A percentile compares a stretch with the other conserved stretches of the same genome.
Conservation (phyloP, 2,888 invertebrate genomes). For the Heliconius hortense region DNA sequence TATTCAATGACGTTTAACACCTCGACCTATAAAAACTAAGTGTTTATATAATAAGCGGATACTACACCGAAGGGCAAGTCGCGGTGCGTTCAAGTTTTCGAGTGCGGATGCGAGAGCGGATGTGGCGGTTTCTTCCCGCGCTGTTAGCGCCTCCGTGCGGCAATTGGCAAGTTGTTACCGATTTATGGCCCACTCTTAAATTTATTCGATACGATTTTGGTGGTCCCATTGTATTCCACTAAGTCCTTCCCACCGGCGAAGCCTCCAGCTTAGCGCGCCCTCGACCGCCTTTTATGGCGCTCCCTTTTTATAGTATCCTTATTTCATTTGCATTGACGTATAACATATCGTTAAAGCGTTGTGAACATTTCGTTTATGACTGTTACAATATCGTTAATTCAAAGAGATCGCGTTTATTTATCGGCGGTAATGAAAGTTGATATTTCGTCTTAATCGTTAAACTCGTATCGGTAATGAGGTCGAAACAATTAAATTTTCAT, state of each 20-base stretch:
- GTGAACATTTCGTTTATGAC: slow-evolving; percentile 45
- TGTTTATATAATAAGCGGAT: slow-evolving; percentile 44
- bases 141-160: slow-evolving; percentile 79
- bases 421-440: slow-evolving; percentile 43
- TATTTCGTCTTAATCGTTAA: slow-evolving; percentile 41
- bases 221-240: slow-evolving; percentile 77
- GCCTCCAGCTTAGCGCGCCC: slow-evolving; percentile 59
- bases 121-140: slow-evolving; percentile 65
- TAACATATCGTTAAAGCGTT: slow-evolving; percentile 60
- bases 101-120: slow-evolving; percentile 79
- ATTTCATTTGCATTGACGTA: slow-evolving; percentile 67
- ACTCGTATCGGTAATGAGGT: slow-evolving; percentile 31
- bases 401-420: slow-evolving; percentile 38
- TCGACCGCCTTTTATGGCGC: slow-evolving; percentile 67
- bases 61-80: slow-evolving; percentile 36
- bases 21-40: slow-evolving; percentile 20
- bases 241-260: slow-evolving; percentile 59
- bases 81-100: slow-evolving; percentile 55
- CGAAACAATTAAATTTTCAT: slow-evolving; percentile 34
- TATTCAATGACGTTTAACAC: slow-evolving; percentile 18
- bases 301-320: slow-evolving; percentile 66
- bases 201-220: slow-evolving; percentile 75
- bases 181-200: slow-evolving; percentile 76
- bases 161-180: slow-evolving; percentile 79
- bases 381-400: slow-evolving; percentile 44